Base-by-base conservation (phyloP, 1,140 invertebrate genomes). In the Helicorthomorpha holstii region DNA sequence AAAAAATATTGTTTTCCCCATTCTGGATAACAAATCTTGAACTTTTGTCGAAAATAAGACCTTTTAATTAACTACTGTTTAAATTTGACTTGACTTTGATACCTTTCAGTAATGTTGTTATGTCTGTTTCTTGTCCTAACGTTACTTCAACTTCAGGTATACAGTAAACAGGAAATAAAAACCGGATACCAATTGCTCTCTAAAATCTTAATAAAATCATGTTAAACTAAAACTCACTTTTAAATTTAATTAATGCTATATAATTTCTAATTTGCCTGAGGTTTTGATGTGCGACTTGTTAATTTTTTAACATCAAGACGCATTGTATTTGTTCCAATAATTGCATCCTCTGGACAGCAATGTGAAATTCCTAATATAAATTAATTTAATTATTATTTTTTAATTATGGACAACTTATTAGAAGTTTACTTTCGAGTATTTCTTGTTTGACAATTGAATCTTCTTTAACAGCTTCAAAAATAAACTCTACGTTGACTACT, bases 1-100 rank as follows among this genome's bases (percentile, higher is more conserved):
- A 50, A 73, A 71, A 55, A 71, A 73, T 50, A 70, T 57, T n/a
- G 69, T 69, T 56, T 70, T 70, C 2, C 69, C 69, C 70, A 73
- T 73, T 51, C 60, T 52, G 27, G 29, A 38, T 45, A 7, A 25
- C 45, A 19, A 29, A 14, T 22, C 24, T 27, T 22, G 22, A 34
- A 16, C 7, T 7, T 16, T 34, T 34, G 29, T 34, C 7, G 16
- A 34, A 34, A 34, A 7, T n/a, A n/a, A n/a, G n/a, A n/a, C n/a
- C n/a, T n/a, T n/a, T n/a, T n/a, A n/a, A n/a, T n/a, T 34, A 34
- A 34, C 7, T 7, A 16, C 7, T 34, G 29, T 34, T 34, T 7
- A 7, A 7, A 34, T 34, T 7, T 34, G 29, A 34, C 29, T 34
- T 34, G 29, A 7, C 29, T n/a, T n/a, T n/a, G n/a, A n/a, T 59